These are phyloP conservation scores for Acrobasis suavella DNA, from an alignment of 2,888 invertebrate species.

Conservation along the genomic window DNA sequence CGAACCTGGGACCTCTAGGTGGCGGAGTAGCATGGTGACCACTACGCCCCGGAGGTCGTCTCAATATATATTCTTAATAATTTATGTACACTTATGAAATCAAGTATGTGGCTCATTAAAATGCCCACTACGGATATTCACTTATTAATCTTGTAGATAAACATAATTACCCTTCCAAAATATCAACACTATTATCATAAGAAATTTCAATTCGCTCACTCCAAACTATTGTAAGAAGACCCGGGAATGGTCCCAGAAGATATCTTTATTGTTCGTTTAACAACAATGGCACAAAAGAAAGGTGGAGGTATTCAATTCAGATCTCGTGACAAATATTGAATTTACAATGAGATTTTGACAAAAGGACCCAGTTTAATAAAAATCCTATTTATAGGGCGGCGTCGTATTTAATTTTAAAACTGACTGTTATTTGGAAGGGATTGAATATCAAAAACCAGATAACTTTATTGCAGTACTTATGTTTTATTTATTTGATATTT, in stretches of 20 bases:
- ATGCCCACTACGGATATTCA: no score
- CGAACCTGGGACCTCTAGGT: no score
- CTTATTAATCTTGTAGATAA: no score
- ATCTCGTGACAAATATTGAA: slow-evolving; percentile 44
- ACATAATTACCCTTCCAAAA: not conserved
- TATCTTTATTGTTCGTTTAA: slow-evolving; percentile 35
- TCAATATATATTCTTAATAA: no score
- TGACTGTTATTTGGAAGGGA: slow-evolving; percentile 14
- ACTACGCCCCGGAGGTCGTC: no score
- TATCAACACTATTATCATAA: slow-evolving; percentile 23
- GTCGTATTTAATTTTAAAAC: slow-evolving; percentile 15
- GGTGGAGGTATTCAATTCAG: slow-evolving; percentile 36
- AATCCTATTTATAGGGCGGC: slow-evolving; percentile 26
- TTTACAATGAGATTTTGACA: slow-evolving; percentile 42
- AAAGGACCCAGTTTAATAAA: slow-evolving; percentile 34
- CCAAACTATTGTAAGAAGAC: slow-evolving; percentile 30
- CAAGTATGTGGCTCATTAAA: no score
- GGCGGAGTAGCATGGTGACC: no score
- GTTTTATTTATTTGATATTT: no score
- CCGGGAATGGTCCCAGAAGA: slow-evolving; percentile 30
- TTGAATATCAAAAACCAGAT: not conserved
- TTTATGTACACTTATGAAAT: no score
- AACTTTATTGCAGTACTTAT: no score
- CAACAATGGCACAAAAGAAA: slow-evolving; percentile 35
- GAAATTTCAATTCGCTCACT: slow-evolving; percentile 26